These are phyloP conservation scores for Nudaria mundana DNA, from an alignment of 2,888 invertebrate species.

Conservation along the genomic window DNA sequence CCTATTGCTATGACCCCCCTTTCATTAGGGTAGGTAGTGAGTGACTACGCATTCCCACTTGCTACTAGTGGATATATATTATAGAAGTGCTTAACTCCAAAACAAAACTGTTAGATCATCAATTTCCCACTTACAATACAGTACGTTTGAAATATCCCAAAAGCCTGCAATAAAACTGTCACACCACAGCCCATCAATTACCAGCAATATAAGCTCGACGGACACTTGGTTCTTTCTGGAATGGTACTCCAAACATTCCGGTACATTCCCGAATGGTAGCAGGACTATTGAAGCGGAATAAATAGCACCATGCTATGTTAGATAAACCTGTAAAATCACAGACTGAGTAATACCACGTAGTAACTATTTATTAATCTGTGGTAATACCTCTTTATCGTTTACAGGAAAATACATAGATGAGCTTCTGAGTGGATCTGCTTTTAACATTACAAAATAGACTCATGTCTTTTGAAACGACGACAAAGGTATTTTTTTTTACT, in stretches of 20 bases:
- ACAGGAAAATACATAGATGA: too few species aligned
- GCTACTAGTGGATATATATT: not conserved
- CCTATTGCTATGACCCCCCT: too few species aligned
- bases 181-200: slow-evolving; percentile 30
- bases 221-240: slow-evolving; percentile 29
- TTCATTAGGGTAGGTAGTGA: too few species aligned
- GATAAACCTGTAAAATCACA: too few species aligned
- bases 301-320: slow-evolving; percentile 14
- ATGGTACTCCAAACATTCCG: slow-evolving; percentile 26
- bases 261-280: slow-evolving; percentile 20
- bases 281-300: slow-evolving; percentile 22
- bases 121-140: slow-evolving; percentile 11
- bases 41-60: too few species aligned
- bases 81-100: not conserved
- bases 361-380: too few species aligned
- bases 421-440: too few species aligned
- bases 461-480: too few species aligned
- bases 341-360: too few species aligned
- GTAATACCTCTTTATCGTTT: too few species aligned
- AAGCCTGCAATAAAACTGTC: slow-evolving; percentile 33
- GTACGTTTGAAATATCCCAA: slow-evolving; percentile 24
- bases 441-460: not conserved
- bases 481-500: too few species aligned
- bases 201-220: slow-evolving; percentile 29
- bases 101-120: slow-evolving; percentile 15